phyloP scores from a whole-genome alignment of 35 echinoderm and acorn worm genomes.

The Apostichopus californicus region DNA sequence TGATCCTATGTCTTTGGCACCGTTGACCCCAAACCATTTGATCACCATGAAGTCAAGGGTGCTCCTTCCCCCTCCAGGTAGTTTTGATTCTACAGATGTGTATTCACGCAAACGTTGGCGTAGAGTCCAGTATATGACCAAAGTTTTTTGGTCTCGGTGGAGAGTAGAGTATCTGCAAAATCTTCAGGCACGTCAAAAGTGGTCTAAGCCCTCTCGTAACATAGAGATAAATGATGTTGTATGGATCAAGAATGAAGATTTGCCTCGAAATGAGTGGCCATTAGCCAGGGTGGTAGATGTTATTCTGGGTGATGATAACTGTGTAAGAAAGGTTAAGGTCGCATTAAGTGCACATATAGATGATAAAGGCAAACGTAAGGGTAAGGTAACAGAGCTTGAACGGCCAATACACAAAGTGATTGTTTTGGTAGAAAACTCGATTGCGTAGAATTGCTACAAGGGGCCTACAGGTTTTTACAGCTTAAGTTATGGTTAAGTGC shows the following conservation, averaged over 20 bases:
- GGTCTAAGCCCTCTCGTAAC: slow-evolving; percentile 22
- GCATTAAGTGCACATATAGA: slow-evolving; percentile 28
- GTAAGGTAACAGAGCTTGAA: slow-evolving; percentile 14
- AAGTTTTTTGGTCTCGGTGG: slow-evolving; percentile 66
- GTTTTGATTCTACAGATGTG: neutral
- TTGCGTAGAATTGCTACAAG: neutral
- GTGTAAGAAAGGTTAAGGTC: slow-evolving; percentile 60
- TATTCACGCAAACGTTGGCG: neutral
- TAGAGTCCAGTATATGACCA: neutral
- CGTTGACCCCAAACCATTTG: slow-evolving; percentile 79
- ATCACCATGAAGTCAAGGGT: neutral
- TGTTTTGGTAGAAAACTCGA: slow-evolving; percentile 45
- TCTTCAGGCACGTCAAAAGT: slow-evolving; percentile 63
- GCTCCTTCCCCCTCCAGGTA: neutral
- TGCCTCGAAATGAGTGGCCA: slow-evolving; percentile 59
- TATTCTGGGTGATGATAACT: slow-evolving; percentile 29
- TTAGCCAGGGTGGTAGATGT: slow-evolving; percentile 53
- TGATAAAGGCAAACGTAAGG: slow-evolving; percentile 29
- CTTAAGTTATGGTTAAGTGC: too few species aligned
- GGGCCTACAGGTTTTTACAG: neutral
- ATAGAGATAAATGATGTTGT: slow-evolving; percentile 58
- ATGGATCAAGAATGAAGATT: slow-evolving; percentile 48
- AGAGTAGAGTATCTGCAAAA: slow-evolving; percentile 69
- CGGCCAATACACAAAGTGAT: slow-evolving; percentile 66
- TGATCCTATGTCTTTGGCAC: slow-evolving; percentile 57